phyloP scores from a whole-genome alignment of 1,140 invertebrate genomes.

The Bombus turneri region DNA sequence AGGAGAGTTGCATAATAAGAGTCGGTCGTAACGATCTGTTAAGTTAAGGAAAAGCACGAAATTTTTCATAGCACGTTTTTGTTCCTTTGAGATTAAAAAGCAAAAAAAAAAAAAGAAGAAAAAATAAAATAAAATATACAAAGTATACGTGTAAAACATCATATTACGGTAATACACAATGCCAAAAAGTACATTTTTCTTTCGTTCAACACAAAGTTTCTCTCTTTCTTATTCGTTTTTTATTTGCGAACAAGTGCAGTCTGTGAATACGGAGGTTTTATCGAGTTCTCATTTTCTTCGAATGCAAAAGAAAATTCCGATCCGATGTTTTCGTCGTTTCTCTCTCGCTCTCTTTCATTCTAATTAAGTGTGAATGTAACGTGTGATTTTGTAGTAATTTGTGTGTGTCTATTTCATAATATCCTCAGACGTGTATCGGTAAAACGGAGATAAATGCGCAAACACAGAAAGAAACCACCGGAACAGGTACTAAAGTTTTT shows the following conservation, averaged over 20 bases:
- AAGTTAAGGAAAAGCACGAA: conserved; percentile 3
- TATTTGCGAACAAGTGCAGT: neutral
- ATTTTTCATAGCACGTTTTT: conserved; percentile 6
- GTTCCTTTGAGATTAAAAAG: neutral
- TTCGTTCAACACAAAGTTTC: neutral
- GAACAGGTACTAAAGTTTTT: conserved; percentile 49
- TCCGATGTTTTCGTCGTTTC: conserved; percentile 24
- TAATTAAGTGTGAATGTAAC: conserved; percentile 58
- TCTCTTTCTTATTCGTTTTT: neutral
- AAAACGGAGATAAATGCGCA: conserved; percentile 17
- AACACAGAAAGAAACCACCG: conserved; percentile 15
- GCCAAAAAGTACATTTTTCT: neutral
- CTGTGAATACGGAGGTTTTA: conserved; percentile 30
- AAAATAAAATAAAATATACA: neutral
- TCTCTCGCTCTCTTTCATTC: conserved; percentile 23
- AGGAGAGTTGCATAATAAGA: neutral
- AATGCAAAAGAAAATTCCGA: conserved; percentile 30
- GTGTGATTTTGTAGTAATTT: conserved; percentile 59
- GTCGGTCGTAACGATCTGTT: conserved; percentile 8
- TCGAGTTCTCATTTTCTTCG: neutral
- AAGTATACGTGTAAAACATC: neutral
- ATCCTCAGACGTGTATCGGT: conserved; percentile 21
- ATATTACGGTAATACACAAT: neutral
- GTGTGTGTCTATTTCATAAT: conserved; percentile 45
- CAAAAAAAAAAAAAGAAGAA: neutral